Evolutionary conservation across 2,797 vertebrate species (phyloP).

Genomic region (Syngnathus rostellatus): DNA sequence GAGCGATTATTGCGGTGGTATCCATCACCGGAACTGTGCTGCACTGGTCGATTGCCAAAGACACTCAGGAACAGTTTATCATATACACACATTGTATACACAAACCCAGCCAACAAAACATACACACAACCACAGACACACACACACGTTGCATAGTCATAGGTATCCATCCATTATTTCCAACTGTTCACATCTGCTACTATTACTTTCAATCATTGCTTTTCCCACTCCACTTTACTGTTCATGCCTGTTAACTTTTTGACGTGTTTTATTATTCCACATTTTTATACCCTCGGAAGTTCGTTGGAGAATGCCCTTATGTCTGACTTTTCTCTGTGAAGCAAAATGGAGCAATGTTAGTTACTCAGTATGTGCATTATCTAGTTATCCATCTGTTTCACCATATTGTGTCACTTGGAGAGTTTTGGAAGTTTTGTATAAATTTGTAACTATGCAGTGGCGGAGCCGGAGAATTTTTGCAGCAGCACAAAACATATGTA

Average conservation of each 20-base stretch:
- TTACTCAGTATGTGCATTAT: slow-evolving; percentile 26
- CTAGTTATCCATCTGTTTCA: slow-evolving; percentile 35
- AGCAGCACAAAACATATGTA: too few species aligned
- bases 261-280: not conserved
- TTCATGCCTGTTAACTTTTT: not conserved
- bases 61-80: slow-evolving; percentile 57
- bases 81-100: slow-evolving; percentile 9
- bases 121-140: too few species aligned
- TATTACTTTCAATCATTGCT: slow-evolving; percentile 17
- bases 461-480: not conserved
- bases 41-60: slow-evolving; percentile 57
- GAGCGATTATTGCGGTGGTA: slow-evolving; percentile 63
- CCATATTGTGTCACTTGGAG: slow-evolving; percentile 23
- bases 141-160: not conserved
- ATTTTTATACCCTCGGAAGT: slow-evolving; percentile 8
- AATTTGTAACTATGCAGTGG: slow-evolving; percentile 8
- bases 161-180: not conserved
- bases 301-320: slow-evolving; percentile 1
- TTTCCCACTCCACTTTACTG: slow-evolving; percentile 10
- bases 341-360: slow-evolving; percentile 14
- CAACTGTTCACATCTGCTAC: slow-evolving; percentile 30
- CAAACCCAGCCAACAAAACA: not conserved
- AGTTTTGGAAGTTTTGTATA: slow-evolving; percentile 10
- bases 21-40: slow-evolving; percentile 56
- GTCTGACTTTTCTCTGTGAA: slow-evolving; percentile 12